phyloP scores from a whole-genome alignment of 2,888 invertebrate species.

The Drosophila mimetica region DNA sequence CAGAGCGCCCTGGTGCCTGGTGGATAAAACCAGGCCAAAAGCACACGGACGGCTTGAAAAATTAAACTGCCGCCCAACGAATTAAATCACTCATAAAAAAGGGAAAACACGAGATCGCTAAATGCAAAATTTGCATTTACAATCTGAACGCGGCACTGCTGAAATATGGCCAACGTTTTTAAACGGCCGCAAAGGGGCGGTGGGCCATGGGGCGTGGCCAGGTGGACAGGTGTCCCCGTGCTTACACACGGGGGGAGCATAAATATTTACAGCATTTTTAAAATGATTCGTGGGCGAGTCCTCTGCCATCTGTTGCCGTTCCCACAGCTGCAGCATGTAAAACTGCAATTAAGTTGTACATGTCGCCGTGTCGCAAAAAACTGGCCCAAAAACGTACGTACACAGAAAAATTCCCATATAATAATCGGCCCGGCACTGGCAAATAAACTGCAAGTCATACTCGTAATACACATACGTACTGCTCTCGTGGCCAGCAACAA shows the following conservation, averaged over 20 bases:
- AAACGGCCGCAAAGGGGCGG: conserved; percentile 40
- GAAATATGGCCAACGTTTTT: conserved; percentile 58
- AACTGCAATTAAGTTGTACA: conserved; percentile 77
- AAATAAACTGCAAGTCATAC: conserved; percentile 72
- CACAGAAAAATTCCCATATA: conserved; percentile 45
- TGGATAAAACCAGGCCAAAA: conserved; percentile 29
- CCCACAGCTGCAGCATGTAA: conserved; percentile 68
- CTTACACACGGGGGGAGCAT: conserved; percentile 55
- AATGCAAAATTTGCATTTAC: conserved; percentile 75
- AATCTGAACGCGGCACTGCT: conserved; percentile 54
- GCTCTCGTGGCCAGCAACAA: neutral
- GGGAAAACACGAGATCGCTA: conserved; percentile 31
- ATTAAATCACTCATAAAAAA: conserved; percentile 64
- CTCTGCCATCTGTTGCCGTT: conserved; percentile 63
- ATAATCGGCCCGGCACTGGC: conserved; percentile 51
- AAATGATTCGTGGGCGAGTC: conserved; percentile 56
- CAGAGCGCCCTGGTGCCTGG: neutral
- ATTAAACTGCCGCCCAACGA: conserved; percentile 31
- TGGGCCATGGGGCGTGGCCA: neutral
- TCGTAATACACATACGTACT: conserved; percentile 2
- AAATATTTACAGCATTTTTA: conserved; percentile 77
- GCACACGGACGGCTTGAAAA: conserved; percentile 22
- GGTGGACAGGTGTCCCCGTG: conserved; percentile 52
- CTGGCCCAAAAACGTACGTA: conserved; percentile 17
- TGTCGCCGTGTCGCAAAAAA: conserved; percentile 32